A percentile compares a stretch with the other conserved stretches of the same genome.
phyloP scores from a whole-genome alignment of 2,113 vertebrate genomes.

The Symphodus melops region DNA sequence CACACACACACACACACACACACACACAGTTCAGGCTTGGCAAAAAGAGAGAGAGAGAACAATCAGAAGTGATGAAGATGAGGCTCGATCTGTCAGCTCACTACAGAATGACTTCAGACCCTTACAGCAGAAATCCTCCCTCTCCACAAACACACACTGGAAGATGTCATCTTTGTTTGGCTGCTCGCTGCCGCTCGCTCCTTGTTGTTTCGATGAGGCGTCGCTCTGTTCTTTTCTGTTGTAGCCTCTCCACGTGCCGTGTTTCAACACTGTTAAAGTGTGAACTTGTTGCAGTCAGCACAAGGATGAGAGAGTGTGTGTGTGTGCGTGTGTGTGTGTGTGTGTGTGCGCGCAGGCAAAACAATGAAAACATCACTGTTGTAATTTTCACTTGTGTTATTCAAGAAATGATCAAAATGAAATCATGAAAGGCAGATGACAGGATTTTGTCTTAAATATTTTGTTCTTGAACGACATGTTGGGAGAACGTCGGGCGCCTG shows the following conservation, averaged over 20 bases:
- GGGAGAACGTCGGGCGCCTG: no score
- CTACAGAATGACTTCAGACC: slow-evolving; percentile 27
- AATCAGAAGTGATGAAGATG: slow-evolving; percentile 61
- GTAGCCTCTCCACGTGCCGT: slow-evolving; percentile 3
- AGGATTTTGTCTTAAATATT: no score
- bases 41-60: slow-evolving; percentile 33
- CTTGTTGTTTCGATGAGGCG: background rate
- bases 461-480: no score
- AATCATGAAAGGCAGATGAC: no score
- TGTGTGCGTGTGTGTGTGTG: no score
- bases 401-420: no score
- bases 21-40: background rate
- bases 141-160: background rate
- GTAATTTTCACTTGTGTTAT: no score
- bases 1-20: slow-evolving; percentile 31
- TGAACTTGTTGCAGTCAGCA: slow-evolving; percentile 38
- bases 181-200: background rate
- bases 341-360: no score
- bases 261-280: slow-evolving; percentile 18
- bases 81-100: slow-evolving; percentile 41
- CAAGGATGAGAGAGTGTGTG: no score
- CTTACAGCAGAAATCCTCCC: background rate
- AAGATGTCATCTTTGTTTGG: slow-evolving; percentile 18
- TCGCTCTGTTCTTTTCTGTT: background rate
- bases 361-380: no score